A percentile compares a stretch with the other conserved stretches of the same genome.
Conservation (phyloP, 2,113 vertebrate species). For the Prionailurus bengalensis region DNA sequence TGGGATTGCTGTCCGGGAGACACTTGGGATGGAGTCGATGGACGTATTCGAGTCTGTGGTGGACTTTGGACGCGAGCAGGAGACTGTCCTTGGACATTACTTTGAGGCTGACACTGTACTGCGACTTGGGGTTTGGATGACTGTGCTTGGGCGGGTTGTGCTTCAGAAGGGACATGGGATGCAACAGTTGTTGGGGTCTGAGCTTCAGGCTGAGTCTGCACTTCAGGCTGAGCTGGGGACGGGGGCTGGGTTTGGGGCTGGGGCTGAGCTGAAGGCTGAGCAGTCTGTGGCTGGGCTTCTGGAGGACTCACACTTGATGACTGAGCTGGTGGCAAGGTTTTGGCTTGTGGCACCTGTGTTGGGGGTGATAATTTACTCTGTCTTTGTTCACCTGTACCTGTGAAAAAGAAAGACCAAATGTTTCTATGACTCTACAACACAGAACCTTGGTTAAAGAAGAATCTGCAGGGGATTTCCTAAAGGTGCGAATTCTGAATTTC, state of each 20-base stretch:
- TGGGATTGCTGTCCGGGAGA: conserved; percentile 87
- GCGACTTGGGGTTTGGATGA: conserved; percentile 81
- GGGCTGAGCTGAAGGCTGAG: conserved; percentile 82
- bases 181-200: conserved; percentile 77
- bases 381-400: conserved; percentile 87
- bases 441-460: rapidly evolving
- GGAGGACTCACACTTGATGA: conserved; percentile 80
- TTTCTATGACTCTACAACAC: neutral
- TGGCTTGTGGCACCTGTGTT: conserved; percentile 74
- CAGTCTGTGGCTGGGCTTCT: conserved; percentile 85
- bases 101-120: conserved; percentile 87
- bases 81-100: conserved; percentile 87
- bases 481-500: neutral
- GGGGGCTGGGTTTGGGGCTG: conserved; percentile 80
- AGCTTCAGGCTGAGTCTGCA: conserved; percentile 80
- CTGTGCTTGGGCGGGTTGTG: conserved; percentile 77
- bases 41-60: conserved; percentile 78
- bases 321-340: conserved; percentile 75
- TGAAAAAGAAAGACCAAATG: conserved; percentile 66
- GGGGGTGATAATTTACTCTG: conserved; percentile 77
- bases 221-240: conserved; percentile 84
- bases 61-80: conserved; percentile 83
- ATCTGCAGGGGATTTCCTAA: conserved; percentile 3
- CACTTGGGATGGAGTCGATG: conserved; percentile 86
- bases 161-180: conserved; percentile 80